phyloP scores from a whole-genome alignment of 2,797 vertebrate genomes.

The Clarias fuscus region DNA sequence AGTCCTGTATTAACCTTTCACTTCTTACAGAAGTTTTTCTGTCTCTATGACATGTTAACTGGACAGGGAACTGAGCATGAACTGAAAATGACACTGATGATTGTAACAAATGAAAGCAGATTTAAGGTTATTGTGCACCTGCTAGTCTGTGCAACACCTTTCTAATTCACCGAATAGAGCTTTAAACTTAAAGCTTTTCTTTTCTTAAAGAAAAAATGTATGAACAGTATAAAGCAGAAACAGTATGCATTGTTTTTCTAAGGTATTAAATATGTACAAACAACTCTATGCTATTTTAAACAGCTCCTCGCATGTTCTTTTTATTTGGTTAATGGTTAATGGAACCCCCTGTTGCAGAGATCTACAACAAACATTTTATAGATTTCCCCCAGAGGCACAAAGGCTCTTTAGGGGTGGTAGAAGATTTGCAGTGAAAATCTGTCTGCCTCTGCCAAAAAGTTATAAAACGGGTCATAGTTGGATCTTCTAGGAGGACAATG shows the following conservation, averaged over 20 bases:
- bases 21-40: not conserved
- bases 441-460: not conserved
- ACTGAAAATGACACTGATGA: constrained; percentile 22
- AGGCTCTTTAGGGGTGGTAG: not conserved
- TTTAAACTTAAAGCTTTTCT: not conserved
- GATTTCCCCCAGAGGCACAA: not conserved
- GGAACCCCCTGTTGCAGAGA: not conserved
- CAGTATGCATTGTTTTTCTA: not conserved
- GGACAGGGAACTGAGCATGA: not conserved
- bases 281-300: not conserved
- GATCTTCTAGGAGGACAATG: not conserved
- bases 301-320: too few relatives aligned
- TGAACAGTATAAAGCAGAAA: not conserved
- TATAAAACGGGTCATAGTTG: not conserved
- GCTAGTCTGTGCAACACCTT: not conserved
- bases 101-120: not conserved
- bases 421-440: not conserved
- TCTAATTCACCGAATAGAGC: not conserved
- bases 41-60: not conserved
- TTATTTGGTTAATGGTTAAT: too few relatives aligned
- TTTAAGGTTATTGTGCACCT: not conserved
- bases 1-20: not conserved
- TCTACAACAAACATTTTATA: not conserved
- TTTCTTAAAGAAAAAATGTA: not conserved
- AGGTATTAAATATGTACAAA: constrained; percentile 5